phyloP scores from a whole-genome alignment of 2,888 invertebrate genomes.

The Acanthoscelides obtectus region DNA sequence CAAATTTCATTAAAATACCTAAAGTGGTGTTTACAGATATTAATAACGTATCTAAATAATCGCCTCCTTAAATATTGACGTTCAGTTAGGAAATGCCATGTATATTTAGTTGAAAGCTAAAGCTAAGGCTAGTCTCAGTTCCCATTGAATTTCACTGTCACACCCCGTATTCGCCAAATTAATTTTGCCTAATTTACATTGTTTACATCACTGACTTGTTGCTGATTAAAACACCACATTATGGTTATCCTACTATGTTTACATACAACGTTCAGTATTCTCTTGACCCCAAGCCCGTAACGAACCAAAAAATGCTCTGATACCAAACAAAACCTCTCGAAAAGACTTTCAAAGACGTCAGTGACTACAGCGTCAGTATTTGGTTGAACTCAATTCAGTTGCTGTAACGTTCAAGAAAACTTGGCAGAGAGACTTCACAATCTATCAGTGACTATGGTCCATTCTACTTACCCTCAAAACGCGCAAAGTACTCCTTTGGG shows the following conservation, averaged over 20 bases:
- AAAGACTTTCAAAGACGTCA: no score
- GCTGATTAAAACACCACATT: not conserved
- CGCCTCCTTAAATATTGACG: no score
- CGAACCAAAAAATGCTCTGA: not conserved
- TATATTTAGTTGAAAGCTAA: no score
- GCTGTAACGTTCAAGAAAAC: constrained; percentile 1
- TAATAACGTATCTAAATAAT: no score
- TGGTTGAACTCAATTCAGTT: no score
- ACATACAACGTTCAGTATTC: not conserved
- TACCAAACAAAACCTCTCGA: constrained; percentile 2
- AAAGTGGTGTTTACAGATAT: no score
- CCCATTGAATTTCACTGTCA: not conserved
- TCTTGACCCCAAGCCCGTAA: not conserved
- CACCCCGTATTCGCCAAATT: not conserved
- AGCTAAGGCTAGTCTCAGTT: no score
- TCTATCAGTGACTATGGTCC: constrained; percentile 37
- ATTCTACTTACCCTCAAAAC: constrained; percentile 46
- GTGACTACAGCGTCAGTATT: no score
- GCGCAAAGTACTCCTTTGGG: constrained; percentile 41
- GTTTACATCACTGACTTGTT: not conserved
- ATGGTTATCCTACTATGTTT: not conserved
- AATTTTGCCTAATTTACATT: not conserved
- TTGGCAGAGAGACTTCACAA: not conserved
- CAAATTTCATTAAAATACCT: no score
- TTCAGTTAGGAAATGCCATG: no score